A percentile compares a stretch with the other conserved stretches of the same genome.
phyloP scores from a whole-genome alignment of 2,113 vertebrate genomes.

The Corythaixoides concolor region DNA sequence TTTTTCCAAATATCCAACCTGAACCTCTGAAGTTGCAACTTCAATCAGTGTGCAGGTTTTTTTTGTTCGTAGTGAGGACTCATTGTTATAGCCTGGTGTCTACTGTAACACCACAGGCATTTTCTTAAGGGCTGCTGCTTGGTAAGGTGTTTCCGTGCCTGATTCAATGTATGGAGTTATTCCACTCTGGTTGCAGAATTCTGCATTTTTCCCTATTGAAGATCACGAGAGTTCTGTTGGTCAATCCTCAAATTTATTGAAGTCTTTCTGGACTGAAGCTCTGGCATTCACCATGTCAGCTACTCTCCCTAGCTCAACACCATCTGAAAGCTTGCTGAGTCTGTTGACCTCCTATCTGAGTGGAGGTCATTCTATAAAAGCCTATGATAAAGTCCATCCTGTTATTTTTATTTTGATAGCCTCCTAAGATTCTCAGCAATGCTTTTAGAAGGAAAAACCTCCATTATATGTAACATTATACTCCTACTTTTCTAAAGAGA shows the following conservation, averaged over 20 bases:
- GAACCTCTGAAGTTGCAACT: not conserved
- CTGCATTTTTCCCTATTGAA: not conserved
- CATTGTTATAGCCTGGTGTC: not conserved
- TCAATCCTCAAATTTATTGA: not conserved
- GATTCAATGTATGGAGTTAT: not conserved
- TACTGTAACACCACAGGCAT: not conserved
- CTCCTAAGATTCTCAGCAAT: not conserved
- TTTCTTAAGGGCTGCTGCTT: not conserved
- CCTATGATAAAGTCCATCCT: not conserved
- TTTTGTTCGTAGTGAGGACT: not conserved
- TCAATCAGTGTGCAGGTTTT: fast-evolving
- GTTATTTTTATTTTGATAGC: not conserved
- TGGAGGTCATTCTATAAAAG: not conserved
- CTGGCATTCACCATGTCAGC: not conserved
- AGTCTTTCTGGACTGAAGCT: not conserved
- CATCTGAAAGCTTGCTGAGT: not conserved
- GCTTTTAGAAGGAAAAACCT: not conserved
- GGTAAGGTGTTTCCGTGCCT: not conserved
- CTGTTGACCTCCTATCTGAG: not conserved
- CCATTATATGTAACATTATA: not conserved
- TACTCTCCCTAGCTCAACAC: not conserved
- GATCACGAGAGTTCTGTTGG: not conserved
- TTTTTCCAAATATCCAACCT: not conserved
- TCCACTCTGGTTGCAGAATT: not conserved
- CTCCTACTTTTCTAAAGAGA: not conserved